A percentile compares a stretch with the other conserved stretches of the same genome.
Evolutionary conservation across 2,797 vertebrate genomes (phyloP).

Genomic region (Phyllotis vaccarum): DNA sequence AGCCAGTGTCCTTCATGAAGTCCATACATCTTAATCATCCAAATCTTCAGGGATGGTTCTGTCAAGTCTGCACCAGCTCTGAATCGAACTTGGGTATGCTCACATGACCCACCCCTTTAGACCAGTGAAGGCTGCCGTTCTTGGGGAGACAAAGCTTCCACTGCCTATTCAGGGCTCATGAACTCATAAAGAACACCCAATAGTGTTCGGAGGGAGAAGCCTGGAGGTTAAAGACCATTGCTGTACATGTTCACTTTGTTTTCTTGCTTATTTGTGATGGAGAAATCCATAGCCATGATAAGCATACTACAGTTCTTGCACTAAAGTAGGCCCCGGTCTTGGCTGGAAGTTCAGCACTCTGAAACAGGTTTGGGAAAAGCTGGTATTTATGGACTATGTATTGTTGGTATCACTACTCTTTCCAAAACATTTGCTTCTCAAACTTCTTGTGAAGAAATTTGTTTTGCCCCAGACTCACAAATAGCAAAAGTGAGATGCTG

Average conservation of each 20-base stretch:
- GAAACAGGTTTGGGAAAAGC: neutral
- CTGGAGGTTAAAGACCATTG: neutral
- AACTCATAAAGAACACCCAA: neutral
- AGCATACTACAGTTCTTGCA: neutral
- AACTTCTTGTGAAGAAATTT: neutral
- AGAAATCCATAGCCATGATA: neutral
- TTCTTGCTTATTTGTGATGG: neutral
- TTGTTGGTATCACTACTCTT: neutral
- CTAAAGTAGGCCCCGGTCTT: neutral
- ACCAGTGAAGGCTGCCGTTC: neutral
- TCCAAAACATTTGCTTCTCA: neutral
- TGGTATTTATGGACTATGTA: neutral
- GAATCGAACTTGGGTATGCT: neutral
- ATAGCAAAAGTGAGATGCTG: neutral
- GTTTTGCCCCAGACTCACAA: neutral
- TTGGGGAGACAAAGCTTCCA: neutral
- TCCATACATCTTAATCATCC: neutral
- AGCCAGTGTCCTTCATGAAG: neutral
- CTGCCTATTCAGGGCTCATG: accelerated
- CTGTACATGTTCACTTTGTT: neutral
- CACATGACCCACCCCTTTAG: neutral
- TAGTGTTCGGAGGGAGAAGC: neutral
- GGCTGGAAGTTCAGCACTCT: neutral
- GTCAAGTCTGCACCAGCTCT: neutral
- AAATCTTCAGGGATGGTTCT: neutral